Base-by-base conservation (phyloP, 2,113 vertebrate species). In the Vidua chalybeata region DNA sequence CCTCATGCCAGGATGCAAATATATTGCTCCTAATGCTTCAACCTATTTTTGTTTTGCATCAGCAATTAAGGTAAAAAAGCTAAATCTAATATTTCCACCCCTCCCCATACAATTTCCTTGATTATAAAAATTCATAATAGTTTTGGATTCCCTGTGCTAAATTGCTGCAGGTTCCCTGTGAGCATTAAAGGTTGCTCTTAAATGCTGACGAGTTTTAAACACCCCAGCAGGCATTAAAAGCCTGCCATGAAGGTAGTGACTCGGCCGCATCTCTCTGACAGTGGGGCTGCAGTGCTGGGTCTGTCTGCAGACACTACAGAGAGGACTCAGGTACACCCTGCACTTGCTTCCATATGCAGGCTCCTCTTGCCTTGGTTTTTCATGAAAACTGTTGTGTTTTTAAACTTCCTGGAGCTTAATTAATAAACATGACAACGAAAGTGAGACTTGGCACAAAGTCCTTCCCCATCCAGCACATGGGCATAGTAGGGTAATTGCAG, bases 351-450 rank as follows among this genome's bases (percentile, higher is more conserved):
- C 56, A 39, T 33, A 23, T 45, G 68, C 54, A n/a, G 33, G 26
- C 17, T 63, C 80, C 54, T 88, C 74, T 90, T 83, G 39, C 81
- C 94, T 94, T 66, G n/a, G 54, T 87, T 93, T 92, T 94, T 86
- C 68, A 81, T 58, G 74, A 74, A 89, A 97, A 94, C 74, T 89
- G 94, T 90, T 55, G 16, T 31, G 46, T 63, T 97, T 93, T 91
- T 52, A 71, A 96, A 96, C 43, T 97, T 96, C 54, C 85, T 55
- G 55, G 51, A 90, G 91, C 72, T 96, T 98, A 97, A 98, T 98
- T 97, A 97, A 97, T 96, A 97, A 97, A 92, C 89, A 94, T 63
- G 93, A 85, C 95, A 93, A 94, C 27, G 10, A 91, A 91, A 97
- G 77, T 33, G 37, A 73, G 95, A 80, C 41, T 23, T 98, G 98